These are phyloP conservation scores for Atta cephalotes DNA, from an alignment of 1,140 invertebrate genomes.

Conservation along the genomic window DNA sequence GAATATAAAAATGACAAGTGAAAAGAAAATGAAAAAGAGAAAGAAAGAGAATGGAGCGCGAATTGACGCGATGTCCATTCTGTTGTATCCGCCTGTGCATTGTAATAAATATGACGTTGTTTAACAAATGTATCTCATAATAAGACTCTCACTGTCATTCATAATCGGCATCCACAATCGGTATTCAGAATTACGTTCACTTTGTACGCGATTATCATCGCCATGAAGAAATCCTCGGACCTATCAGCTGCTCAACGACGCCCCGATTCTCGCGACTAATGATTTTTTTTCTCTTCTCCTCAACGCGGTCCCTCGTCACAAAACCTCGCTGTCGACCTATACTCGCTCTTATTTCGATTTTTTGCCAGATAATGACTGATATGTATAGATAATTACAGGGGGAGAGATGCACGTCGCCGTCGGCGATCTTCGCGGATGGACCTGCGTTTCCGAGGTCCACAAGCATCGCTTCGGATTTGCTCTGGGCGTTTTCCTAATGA, in stretches of 20 bases:
- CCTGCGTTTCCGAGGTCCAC: neutral
- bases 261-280: conserved; percentile 58
- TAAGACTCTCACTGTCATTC: conserved; percentile 75
- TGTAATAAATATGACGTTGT: conserved; percentile 81
- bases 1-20: no score
- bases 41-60: conserved; percentile 32
- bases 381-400: conserved; percentile 50
- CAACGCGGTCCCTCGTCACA: neutral
- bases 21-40: neutral
- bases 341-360: conserved; percentile 25
- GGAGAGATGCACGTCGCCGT: conserved; percentile 1
- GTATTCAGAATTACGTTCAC: conserved; percentile 74
- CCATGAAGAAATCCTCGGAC: conserved; percentile 28
- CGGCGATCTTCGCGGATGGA: conserved; percentile 23
- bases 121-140: conserved; percentile 77
- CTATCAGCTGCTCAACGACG: conserved; percentile 43
- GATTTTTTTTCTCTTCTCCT: conserved; percentile 26
- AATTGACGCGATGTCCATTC: conserved; percentile 63
- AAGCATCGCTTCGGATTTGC: neutral
- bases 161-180: conserved; percentile 74
- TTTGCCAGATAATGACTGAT: conserved; percentile 51
- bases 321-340: neutral
- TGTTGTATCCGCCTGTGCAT: conserved; percentile 50
- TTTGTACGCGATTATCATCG: conserved; percentile 42
- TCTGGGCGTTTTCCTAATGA: neutral